Percentiles rank a stretch among this genome's conserved stretches.
phyloP scores from a whole-genome alignment of 2,113 vertebrate species.

The Peromyscus californicus region DNA sequence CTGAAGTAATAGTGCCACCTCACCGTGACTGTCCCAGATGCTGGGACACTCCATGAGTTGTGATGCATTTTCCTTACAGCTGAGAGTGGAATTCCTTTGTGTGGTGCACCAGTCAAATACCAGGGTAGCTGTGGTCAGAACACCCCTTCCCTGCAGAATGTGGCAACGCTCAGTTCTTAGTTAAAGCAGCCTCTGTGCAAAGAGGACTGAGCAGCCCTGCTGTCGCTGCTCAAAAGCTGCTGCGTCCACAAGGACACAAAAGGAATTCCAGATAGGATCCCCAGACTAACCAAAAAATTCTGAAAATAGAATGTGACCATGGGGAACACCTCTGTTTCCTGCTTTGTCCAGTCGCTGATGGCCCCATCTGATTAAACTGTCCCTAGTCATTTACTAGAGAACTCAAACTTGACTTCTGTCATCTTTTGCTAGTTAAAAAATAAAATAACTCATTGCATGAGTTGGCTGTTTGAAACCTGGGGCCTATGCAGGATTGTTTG shows the following conservation, averaged over 20 bases:
- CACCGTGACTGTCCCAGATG: neutral
- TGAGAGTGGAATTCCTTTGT: neutral
- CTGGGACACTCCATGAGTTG: no score
- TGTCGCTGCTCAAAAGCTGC: neutral
- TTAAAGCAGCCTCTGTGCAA: neutral
- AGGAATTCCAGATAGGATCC: neutral
- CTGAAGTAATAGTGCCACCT: neutral
- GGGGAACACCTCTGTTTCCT: rapidly evolving
- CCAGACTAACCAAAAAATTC: neutral
- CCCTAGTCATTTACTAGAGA: neutral
- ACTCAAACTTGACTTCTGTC: neutral
- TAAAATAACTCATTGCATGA: no score
- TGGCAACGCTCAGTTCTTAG: neutral
- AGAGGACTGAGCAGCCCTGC: neutral
- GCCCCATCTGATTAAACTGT: neutral
- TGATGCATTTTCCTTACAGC: neutral
- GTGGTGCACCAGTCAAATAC: neutral
- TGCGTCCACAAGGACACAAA: neutral
- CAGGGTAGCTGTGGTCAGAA: no score
- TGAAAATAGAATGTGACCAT: neutral
- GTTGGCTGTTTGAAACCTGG: no score
- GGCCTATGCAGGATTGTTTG: no score
- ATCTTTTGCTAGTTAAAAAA: conserved; percentile 33
- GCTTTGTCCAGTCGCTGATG: neutral
- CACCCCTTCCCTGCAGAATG: neutral